Evolutionary conservation across 2,113 vertebrate species (phyloP).

Genomic region (Calypte anna): DNA sequence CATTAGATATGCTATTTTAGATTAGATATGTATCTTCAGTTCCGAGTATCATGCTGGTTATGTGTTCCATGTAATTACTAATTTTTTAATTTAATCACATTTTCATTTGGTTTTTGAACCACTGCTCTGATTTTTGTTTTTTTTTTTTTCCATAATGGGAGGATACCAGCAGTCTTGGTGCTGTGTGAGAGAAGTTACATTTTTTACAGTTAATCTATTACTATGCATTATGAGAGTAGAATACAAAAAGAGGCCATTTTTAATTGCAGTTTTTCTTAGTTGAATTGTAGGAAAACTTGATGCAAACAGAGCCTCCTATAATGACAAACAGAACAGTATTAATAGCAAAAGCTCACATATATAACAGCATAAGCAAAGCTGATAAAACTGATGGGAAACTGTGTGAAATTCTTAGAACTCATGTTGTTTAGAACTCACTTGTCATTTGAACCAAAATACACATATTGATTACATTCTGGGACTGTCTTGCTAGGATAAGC

Average conservation of each 20-base stretch:
- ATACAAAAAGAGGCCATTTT: not conserved
- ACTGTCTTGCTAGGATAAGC: not conserved
- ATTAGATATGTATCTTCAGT: not conserved
- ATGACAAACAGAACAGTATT: not conserved
- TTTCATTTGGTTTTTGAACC: not conserved
- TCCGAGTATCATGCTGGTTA: not conserved
- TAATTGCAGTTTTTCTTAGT: not conserved
- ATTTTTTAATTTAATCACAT: not conserved
- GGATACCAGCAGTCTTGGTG: not conserved
- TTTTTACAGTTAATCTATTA: not conserved
- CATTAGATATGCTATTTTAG: not conserved
- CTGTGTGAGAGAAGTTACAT: not conserved
- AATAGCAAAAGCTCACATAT: not conserved
- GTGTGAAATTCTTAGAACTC: not conserved
- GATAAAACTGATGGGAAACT: not conserved
- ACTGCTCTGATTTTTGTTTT: not conserved
- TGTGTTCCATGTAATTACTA: not conserved
- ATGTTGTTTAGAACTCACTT: not conserved
- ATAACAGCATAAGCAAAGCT: not conserved
- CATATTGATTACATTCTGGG: fast-evolving
- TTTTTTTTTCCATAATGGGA: not conserved
- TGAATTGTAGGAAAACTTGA: not conserved
- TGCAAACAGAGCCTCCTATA: not conserved
- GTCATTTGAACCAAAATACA: not conserved
- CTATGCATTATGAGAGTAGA: not conserved